phyloP scores from a whole-genome alignment of 2,888 invertebrate genomes.

The Dyspetes luteomarginatus region DNA sequence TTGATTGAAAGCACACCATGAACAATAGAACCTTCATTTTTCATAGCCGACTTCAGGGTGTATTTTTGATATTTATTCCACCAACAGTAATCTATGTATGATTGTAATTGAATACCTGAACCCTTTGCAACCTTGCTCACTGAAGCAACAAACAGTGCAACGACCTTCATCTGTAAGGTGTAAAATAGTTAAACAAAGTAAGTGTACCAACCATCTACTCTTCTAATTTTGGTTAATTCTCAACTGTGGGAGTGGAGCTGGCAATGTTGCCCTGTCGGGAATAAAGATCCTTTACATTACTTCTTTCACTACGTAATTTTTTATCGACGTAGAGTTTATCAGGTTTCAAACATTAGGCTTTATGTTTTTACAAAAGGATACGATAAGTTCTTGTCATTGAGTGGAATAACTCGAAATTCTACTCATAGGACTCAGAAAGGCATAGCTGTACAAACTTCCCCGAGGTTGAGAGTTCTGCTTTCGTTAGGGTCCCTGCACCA shows the following conservation, averaged over 20 bases:
- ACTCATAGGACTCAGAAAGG: conserved; percentile 69
- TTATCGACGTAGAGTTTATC: not conserved
- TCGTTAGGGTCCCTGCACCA: conserved; percentile 36
- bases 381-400: too few relatives aligned
- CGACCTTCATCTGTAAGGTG: not conserved
- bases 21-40: too few relatives aligned
- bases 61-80: too few relatives aligned
- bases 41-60: too few relatives aligned
- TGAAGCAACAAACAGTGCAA: not conserved
- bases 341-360: not conserved
- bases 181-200: not conserved
- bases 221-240: not conserved
- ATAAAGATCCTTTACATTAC: conserved; percentile 26
- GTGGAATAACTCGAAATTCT: not conserved
- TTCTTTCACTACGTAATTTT: not conserved
- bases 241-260: not conserved
- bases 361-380: not conserved
- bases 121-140: not conserved
- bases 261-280: conserved; percentile 29
- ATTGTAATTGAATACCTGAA: not conserved
- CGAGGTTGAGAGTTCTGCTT: conserved; percentile 51
- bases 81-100: too few relatives aligned
- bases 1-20: too few relatives aligned
- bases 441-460: conserved; percentile 76
- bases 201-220: not conserved